phyloP scores from a whole-genome alignment of 2,113 vertebrate genomes.

The Guaruba guarouba region DNA sequence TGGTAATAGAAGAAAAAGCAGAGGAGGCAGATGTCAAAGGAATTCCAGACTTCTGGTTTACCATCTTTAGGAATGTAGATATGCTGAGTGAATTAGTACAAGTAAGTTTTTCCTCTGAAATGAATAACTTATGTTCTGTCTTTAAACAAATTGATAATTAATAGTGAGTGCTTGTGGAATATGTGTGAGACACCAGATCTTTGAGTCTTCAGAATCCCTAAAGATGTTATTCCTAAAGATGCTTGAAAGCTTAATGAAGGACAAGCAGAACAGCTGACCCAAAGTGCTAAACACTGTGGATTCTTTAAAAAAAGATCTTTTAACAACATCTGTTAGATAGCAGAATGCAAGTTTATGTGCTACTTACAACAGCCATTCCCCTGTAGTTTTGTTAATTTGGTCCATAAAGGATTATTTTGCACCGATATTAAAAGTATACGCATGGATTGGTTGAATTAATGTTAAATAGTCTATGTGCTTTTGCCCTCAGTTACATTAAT shows the following conservation, averaged over 20 bases:
- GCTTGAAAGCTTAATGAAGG: background rate
- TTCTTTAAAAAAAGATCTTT: background rate
- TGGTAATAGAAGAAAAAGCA: constrained; percentile 85
- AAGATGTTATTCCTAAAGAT: background rate
- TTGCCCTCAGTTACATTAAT: background rate
- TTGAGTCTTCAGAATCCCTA: background rate
- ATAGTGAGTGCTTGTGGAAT: background rate
- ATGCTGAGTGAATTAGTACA: constrained; percentile 96
- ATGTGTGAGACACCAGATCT: background rate
- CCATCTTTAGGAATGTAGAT: constrained; percentile 95
- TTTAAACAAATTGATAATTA: background rate
- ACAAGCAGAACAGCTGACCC: background rate
- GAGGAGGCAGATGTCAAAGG: constrained; percentile 85
- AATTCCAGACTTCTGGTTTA: constrained; percentile 98
- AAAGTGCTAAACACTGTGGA: background rate
- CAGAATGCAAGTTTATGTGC: background rate
- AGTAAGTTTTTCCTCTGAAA: constrained; percentile 68
- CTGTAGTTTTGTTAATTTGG: background rate
- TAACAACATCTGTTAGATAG: background rate
- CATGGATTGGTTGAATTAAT: background rate
- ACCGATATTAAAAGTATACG: background rate
- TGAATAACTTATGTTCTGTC: background rate
- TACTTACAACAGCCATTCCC: background rate
- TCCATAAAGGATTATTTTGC: background rate
- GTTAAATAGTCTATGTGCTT: background rate